A percentile compares a stretch with the other conserved stretches of the same genome.
These are phyloP conservation scores for Myodes glareolus DNA, from an alignment of 2,113 vertebrate species.

Conservation along the genomic window DNA sequence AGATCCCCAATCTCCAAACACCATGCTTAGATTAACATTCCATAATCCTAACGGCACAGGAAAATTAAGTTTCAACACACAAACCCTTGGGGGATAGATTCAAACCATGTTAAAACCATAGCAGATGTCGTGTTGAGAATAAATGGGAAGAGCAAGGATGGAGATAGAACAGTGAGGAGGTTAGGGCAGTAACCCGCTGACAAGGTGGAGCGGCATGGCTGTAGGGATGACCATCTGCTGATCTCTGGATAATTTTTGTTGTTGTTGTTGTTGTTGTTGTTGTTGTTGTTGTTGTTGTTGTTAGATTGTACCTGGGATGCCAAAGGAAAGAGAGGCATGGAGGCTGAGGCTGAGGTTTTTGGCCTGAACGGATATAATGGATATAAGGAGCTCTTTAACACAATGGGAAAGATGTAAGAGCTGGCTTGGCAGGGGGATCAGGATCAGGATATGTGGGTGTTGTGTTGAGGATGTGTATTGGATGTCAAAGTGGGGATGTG, in stretches of 20 bases:
- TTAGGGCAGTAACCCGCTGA: neutral
- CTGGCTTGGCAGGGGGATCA: neutral
- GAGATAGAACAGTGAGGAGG: neutral
- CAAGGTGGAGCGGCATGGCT: too few species aligned
- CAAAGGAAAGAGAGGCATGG: neutral
- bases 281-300: neutral
- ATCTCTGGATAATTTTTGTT: neutral
- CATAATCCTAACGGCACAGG: neutral
- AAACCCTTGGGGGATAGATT: neutral
- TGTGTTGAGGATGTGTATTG: neutral
- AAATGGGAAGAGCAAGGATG: neutral
- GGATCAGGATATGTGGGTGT: neutral
- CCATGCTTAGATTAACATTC: neutral
- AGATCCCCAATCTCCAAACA: neutral
- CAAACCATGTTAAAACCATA: neutral
- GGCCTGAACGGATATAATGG: neutral
- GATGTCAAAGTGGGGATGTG: neutral
- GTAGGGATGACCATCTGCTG: neutral
- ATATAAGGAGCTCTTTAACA: neutral
- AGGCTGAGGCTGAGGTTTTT: neutral
- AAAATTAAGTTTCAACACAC: neutral
- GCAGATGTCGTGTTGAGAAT: neutral
- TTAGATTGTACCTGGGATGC: neutral
- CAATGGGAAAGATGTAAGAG: accelerated
- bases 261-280: neutral